Evolutionary conservation across 2,888 invertebrate genomes (phyloP).

Genomic region (Phania funesta): DNA sequence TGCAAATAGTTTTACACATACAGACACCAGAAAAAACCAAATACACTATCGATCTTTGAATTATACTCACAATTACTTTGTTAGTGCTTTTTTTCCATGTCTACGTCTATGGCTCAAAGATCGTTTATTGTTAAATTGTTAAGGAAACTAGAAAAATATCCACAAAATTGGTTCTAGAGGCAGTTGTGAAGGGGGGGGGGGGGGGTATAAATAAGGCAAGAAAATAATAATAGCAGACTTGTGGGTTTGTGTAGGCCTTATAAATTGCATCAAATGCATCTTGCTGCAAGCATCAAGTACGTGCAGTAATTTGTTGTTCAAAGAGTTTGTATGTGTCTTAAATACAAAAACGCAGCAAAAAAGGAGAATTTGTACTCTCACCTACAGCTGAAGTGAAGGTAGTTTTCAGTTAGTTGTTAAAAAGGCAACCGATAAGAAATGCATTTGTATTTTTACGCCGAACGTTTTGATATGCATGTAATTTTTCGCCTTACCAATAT

Average conservation of each 20-base stretch:
- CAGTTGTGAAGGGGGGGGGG: not conserved
- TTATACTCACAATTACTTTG: constrained; percentile 62
- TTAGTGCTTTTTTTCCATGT: not conserved
- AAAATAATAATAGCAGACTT: constrained; percentile 37
- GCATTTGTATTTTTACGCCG: too few species aligned
- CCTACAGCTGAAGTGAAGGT: not conserved
- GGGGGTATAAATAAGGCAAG: too few species aligned
- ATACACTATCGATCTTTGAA: constrained; percentile 61
- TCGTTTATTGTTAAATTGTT: constrained; percentile 62
- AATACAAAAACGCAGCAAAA: not conserved
- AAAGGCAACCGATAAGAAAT: not conserved
- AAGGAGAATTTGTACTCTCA: constrained; percentile 5
- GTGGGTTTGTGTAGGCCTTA: constrained; percentile 61
- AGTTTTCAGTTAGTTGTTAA: not conserved
- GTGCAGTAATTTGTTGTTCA: constrained; percentile 71
- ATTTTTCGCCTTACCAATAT: not conserved
- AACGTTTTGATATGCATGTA: too few species aligned
- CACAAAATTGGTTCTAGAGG: constrained; percentile 30
- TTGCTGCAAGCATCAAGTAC: constrained; percentile 68
- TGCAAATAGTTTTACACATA: constrained; percentile 14
- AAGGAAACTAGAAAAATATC: constrained; percentile 33
- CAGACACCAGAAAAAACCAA: not conserved
- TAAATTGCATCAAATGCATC: constrained; percentile 52
- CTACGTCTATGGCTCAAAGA: constrained; percentile 31
- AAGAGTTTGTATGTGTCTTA: constrained; percentile 30